Evolutionary conservation across 2,888 invertebrate genomes (phyloP), one percentile per base, ranked within the genome.

Genomic region (Drosophila suboccidentalis): DNA sequence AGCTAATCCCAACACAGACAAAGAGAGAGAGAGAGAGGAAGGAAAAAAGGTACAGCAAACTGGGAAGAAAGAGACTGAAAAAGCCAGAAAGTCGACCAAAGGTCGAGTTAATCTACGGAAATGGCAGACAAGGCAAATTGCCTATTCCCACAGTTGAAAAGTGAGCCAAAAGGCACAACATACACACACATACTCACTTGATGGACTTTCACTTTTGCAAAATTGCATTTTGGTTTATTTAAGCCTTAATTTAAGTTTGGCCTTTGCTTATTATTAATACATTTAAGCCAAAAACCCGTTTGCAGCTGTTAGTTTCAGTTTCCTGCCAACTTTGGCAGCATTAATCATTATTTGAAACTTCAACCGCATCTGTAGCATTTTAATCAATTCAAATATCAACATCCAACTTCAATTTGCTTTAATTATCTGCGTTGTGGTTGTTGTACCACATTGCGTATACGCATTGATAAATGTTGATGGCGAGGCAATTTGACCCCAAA

Each of bases 31-130:
- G 13, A 15, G 26, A 6, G 32, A 17, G 26, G 26, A 38, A n/a
- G n/a, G 22, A 22, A 13, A 19, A 57, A 43, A 9, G n/a, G 41
- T 6, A 36, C 1, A 36, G 50, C 19, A 9, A 36, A 36, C 34
- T 49, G 50, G 34, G 32, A 17, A 34, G 38, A 38, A 19, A 36
- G 47, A 4, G 22, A 9, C 39, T 34, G 43, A 58, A 64, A 58
- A 49, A 29, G 43, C 17, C 59, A 53, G n/a, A 67, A 60, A 80
- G 65, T 69, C 71, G 69, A 66, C 60, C 80, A 71, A 72, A 82
- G 78, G 82, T 84, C 72, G 82, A 82, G 67, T 84, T 83, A 81
- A 87, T 87, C 87, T 75, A 66, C 59, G 82, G 53, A 41, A 71
- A 62, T 68, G 67, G 29, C 29, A 36, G 43, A 58, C 72, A 61